phyloP scores from a whole-genome alignment of 2,113 vertebrate species.

The Centropus unirufus region DNA sequence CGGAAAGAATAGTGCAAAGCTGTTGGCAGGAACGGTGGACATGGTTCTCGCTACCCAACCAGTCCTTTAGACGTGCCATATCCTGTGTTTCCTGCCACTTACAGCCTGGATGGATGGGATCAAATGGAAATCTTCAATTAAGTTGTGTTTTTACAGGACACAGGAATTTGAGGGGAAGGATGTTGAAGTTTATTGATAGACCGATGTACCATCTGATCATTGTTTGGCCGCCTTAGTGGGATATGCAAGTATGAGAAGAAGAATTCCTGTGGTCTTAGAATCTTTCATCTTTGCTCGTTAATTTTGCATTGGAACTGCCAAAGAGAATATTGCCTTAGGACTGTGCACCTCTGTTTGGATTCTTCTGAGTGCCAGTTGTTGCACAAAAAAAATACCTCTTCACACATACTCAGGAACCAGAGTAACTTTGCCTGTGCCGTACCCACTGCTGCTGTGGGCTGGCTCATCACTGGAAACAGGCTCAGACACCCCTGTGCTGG shows the following conservation, averaged over 20 bases:
- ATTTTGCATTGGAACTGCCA: background rate
- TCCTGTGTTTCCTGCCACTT: background rate
- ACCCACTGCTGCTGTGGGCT: background rate
- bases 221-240: background rate
- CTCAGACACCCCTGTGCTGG: rapidly evolving
- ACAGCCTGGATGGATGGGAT: background rate
- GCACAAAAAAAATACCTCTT: slow-evolving; percentile 23
- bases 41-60: background rate
- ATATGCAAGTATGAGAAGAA: background rate
- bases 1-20: background rate
- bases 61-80: background rate
- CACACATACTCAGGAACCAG: background rate
- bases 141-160: background rate
- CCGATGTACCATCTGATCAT: background rate
- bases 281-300: background rate
- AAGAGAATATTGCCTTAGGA: background rate
- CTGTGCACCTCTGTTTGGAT: background rate
- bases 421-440: background rate
- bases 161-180: background rate
- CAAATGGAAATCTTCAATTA: background rate
- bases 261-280: background rate
- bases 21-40: background rate
- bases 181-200: background rate
- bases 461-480: background rate
- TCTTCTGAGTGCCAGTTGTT: slow-evolving; percentile 21